These are phyloP conservation scores for Puffinus mauretanicus DNA, from an alignment of 2,113 vertebrate species.

Conservation along the genomic window DNA sequence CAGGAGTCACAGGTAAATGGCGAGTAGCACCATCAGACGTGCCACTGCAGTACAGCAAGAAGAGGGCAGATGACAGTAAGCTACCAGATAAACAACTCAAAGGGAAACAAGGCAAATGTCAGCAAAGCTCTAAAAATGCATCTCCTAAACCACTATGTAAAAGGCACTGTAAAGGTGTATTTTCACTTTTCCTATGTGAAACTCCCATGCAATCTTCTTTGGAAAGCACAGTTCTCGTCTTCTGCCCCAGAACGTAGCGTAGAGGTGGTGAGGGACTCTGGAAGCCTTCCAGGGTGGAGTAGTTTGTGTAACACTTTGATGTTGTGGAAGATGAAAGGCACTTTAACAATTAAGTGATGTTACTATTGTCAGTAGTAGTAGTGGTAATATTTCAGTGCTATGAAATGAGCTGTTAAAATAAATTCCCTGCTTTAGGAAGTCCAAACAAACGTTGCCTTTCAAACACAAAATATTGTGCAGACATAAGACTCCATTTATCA, in stretches of 20 bases:
- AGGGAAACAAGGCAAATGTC: background rate
- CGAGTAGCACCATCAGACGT: background rate
- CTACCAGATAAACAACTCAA: too few relatives aligned
- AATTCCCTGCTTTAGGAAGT: background rate
- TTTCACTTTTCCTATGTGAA: background rate
- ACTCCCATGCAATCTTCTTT: background rate
- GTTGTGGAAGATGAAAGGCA: background rate
- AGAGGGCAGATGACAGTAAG: too few relatives aligned
- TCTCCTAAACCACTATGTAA: background rate
- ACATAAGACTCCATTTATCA: background rate
- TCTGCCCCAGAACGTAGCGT: accelerated
- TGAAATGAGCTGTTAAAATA: background rate
- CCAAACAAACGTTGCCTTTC: background rate
- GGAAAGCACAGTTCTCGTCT: background rate
- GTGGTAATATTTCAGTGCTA: background rate
- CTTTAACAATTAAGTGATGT: background rate
- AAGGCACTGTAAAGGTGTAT: too few relatives aligned
- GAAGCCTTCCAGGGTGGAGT: too few relatives aligned
- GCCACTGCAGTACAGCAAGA: background rate
- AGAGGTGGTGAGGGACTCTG: background rate
- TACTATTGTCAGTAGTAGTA: background rate
- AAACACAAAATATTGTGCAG: background rate
- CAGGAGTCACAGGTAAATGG: background rate
- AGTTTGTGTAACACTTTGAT: background rate
- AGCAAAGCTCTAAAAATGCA: background rate